A percentile compares a stretch with the other conserved stretches of the same genome.
Conservation (phyloP, 2,888 invertebrate genomes). For the Agrenia bidenticulata region DNA sequence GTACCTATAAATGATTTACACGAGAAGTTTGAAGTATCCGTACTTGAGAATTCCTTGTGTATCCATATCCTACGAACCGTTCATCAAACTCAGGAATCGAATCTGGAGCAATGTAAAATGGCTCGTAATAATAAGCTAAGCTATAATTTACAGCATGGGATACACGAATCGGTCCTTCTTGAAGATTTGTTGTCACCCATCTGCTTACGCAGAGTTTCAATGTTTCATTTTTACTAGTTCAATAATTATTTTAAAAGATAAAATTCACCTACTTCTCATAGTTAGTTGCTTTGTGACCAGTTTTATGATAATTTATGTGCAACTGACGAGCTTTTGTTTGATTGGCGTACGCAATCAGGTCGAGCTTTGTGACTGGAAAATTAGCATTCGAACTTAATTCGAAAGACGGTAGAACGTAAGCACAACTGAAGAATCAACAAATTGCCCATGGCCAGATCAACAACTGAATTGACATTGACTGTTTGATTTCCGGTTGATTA, state of each 20-base stretch:
- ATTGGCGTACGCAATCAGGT: slow-evolving; percentile 70
- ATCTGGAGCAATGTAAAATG: slow-evolving; percentile 66
- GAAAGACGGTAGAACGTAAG: slow-evolving; percentile 86
- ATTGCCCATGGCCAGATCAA: too few relatives aligned
- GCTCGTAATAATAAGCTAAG: slow-evolving; percentile 66
- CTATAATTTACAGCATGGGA: slow-evolving; percentile 36
- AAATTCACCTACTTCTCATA: slow-evolving; percentile 28
- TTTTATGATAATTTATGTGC: slow-evolving; percentile 80
- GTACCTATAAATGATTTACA: too few relatives aligned
- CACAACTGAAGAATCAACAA: slow-evolving; percentile 61
- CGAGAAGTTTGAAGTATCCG: slow-evolving; percentile 11
- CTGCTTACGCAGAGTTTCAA: slow-evolving; percentile 8
- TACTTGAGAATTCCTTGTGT: slow-evolving; percentile 33
- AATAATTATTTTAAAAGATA: background rate
- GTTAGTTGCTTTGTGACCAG: slow-evolving; percentile 36
- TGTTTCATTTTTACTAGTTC: too few relatives aligned
- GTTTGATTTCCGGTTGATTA: too few relatives aligned
- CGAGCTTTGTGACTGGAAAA: slow-evolving; percentile 78
- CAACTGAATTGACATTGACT: too few relatives aligned
- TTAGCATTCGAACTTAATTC: slow-evolving; percentile 76
- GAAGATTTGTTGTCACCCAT: slow-evolving; percentile 29
- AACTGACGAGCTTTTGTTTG: slow-evolving; percentile 82
- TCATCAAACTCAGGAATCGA: slow-evolving; percentile 28
- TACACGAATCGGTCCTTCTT: slow-evolving; percentile 34
- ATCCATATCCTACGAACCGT: slow-evolving; percentile 34